A percentile compares a stretch with the other conserved stretches of the same genome.
Conservation (phyloP, 2,797 vertebrate genomes). For the Rhinatrema bivittatum region DNA sequence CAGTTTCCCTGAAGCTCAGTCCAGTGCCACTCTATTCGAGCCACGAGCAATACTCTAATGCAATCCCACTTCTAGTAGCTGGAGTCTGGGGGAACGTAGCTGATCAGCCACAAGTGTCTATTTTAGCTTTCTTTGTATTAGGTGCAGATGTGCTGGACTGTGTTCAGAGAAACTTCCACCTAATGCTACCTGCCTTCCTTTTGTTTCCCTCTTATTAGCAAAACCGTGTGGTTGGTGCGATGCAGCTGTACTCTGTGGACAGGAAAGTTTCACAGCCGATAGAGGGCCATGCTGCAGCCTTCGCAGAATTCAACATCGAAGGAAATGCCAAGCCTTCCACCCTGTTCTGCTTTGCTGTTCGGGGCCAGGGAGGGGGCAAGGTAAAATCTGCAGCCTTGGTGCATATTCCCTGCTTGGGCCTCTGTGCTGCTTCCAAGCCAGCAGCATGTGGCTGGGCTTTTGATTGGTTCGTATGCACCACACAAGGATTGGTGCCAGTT, state of each 20-base stretch:
- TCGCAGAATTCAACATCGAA: constrained; percentile 86
- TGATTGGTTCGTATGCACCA: background rate
- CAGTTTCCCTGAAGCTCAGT: no score
- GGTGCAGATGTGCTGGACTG: background rate
- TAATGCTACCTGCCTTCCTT: background rate
- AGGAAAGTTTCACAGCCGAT: constrained; percentile 89
- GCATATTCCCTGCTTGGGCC: background rate
- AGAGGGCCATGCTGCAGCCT: constrained; percentile 86
- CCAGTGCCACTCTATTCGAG: no score
- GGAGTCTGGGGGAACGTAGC: no score
- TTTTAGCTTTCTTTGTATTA: no score
- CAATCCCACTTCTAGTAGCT: no score
- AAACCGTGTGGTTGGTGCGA: constrained; percentile 88
- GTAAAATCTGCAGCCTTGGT: constrained; percentile 39
- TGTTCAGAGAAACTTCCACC: background rate
- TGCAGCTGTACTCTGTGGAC: constrained; percentile 89
- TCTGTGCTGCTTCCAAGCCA: no score
- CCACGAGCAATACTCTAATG: no score
- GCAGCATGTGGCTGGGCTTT: background rate
- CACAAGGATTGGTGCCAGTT: background rate
- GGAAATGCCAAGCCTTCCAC: constrained; percentile 79
- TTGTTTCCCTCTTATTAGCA: constrained; percentile 56
- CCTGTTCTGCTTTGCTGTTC: constrained; percentile 87
- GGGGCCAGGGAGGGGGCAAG: constrained; percentile 82
- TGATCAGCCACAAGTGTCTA: no score